Percentiles rank a stretch among this genome's conserved stretches.
Evolutionary conservation across 2,797 vertebrate genomes (phyloP).

Genomic region (Micrastur ruficollis): DNA sequence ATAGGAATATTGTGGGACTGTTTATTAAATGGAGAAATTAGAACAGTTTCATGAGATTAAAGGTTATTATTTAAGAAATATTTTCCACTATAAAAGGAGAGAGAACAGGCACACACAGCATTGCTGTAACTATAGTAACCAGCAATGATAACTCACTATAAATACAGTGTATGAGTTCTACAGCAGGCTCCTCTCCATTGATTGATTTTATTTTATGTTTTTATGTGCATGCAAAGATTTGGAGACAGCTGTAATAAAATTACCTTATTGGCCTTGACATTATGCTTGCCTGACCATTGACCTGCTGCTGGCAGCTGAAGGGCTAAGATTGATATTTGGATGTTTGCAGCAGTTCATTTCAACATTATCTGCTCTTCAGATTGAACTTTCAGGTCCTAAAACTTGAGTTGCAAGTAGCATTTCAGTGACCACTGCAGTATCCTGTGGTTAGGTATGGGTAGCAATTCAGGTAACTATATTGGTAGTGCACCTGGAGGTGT

Average conservation of each 20-base stretch:
- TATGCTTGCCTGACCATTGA: not conserved
- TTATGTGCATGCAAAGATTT: not conserved
- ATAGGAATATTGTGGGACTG: not conserved
- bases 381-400: not conserved
- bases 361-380: not conserved
- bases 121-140: slow-evolving; percentile 66
- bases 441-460: not conserved
- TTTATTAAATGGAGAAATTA: slow-evolving; percentile 13
- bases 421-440: not conserved
- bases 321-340: not conserved
- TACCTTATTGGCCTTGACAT: not conserved
- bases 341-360: not conserved
- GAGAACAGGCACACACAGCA: slow-evolving; percentile 23
- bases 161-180: slow-evolving; percentile 24
- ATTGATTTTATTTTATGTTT: slow-evolving; percentile 2
- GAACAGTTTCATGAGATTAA: slow-evolving; percentile 33
- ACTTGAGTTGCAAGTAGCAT: not conserved
- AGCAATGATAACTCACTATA: slow-evolving; percentile 46
- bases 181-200: not conserved
- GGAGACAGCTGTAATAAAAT: not conserved
- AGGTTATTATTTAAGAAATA: slow-evolving; percentile 43
- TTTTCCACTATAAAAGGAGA: slow-evolving; percentile 25
- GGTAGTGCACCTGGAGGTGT: not conserved
- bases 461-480: not conserved
- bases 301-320: not conserved